A percentile compares a stretch with the other conserved stretches of the same genome.
Conservation (phyloP, 2,888 invertebrate species). For the Vesta saturnalis region DNA sequence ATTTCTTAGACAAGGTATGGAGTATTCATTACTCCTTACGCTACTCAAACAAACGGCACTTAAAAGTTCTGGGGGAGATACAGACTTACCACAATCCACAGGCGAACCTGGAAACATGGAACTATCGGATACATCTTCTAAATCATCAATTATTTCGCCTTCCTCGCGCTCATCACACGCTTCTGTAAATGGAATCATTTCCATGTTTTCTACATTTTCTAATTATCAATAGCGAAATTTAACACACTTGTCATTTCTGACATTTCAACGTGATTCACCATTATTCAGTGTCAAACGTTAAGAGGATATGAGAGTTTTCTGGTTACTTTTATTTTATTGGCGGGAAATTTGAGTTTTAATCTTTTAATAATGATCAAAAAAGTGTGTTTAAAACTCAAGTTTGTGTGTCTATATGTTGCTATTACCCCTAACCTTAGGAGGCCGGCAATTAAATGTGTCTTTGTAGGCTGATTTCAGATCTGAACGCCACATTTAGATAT, state of each 20-base stretch:
- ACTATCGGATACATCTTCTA: conserved; percentile 60
- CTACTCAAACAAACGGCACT: conserved; percentile 62
- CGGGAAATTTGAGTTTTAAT: too few species aligned
- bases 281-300: too few species aligned
- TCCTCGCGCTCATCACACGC: conserved; percentile 55
- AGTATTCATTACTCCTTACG: conserved; percentile 52
- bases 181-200: neutral
- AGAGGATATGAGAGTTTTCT: too few species aligned
- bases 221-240: neutral
- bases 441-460: too few species aligned
- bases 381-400: too few species aligned
- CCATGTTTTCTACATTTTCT: conserved; percentile 14
- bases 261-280: conserved; percentile 13
- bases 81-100: conserved; percentile 57
- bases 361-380: too few species aligned
- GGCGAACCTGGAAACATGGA: conserved; percentile 52
- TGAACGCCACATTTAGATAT: too few species aligned
- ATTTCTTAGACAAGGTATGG: conserved; percentile 21
- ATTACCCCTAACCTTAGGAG: too few species aligned
- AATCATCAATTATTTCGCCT: conserved; percentile 61
- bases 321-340: too few species aligned
- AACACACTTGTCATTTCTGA: neutral
- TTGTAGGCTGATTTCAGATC: too few species aligned
- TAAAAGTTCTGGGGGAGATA: conserved; percentile 57
- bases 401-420: too few species aligned